Evolutionary conservation across 2,797 vertebrate genomes (phyloP), one percentile per base, ranked within the genome.

Genomic region (Coranthus polyacanthus): DNA sequence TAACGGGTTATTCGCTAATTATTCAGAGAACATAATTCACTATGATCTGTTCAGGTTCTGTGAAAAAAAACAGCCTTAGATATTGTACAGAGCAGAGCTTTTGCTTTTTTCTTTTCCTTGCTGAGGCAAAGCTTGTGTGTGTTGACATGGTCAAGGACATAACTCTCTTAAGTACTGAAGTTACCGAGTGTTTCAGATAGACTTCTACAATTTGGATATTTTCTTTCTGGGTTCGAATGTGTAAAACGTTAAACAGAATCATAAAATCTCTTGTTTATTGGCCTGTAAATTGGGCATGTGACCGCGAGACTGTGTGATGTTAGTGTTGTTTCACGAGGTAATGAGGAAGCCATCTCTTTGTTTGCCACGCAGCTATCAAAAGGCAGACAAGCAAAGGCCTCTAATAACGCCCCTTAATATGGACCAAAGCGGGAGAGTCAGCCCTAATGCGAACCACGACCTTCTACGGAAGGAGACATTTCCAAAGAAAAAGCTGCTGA

Each of bases 341-440:
- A 89, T 87, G 76, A 87, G 66, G 73, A 80, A 76, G 78, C 82
- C 69, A 56, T 84, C 74, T 71, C 55, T 60, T 68, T 88, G 84
- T 84, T 90, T 78, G 75, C 76, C 78, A 69, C 86, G 72, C 68
- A 58, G 63, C 68, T 51, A 78, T 84, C 87, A 59, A 58, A 81
- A 78, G 79, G 61, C 82, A 68, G 69, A 36, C 54, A 68, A 81
- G 87, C 79, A 89, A 89, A 91, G 77, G 68, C 78, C 78, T 85
- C 62, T 87, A 88, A 90, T 89, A 90, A 83, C 68, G 32, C 77
- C 79, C n/a, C 58, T 79, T 83, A 77, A 82, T 85, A 71, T 79
- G 85, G 79, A 86, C 83, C 21, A 15, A 82, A 81, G 88, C 78
- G 64, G 77, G 78, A 83, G 67, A 80, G 47, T 26, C 67, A 12